These are phyloP conservation scores for Eurytoma adleriae DNA, from an alignment of 2,888 invertebrate genomes.

Conservation along the genomic window DNA sequence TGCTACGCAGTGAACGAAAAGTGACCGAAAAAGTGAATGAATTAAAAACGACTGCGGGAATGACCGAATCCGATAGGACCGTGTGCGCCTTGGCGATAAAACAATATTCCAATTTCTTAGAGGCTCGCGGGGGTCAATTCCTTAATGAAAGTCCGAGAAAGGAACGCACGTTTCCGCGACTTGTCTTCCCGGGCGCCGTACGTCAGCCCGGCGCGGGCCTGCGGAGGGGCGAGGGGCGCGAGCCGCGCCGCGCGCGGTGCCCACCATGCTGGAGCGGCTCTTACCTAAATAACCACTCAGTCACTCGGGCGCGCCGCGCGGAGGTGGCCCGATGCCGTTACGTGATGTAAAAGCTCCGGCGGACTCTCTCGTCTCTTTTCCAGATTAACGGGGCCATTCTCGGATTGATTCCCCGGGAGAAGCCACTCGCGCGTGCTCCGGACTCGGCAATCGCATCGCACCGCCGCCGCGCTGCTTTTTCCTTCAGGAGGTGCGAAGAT, in stretches of 20 bases:
- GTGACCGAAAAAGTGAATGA: too few relatives aligned
- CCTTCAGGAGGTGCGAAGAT: too few relatives aligned
- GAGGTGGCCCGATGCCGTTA: constrained; percentile 61
- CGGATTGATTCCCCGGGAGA: constrained; percentile 73
- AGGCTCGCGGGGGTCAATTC: constrained; percentile 20
- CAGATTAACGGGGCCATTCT: constrained; percentile 76
- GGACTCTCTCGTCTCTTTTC: constrained; percentile 58
- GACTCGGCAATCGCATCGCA: constrained; percentile 44
- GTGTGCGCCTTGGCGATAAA: neutral
- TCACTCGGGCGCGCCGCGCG: constrained; percentile 71
- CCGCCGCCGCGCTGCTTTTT: too few relatives aligned
- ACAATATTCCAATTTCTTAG: neutral
- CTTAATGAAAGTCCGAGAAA: constrained; percentile 46
- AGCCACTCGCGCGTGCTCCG: constrained; percentile 60
- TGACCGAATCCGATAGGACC: too few relatives aligned
- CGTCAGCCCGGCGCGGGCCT: neutral
- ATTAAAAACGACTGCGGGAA: too few relatives aligned
- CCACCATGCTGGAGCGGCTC: constrained; percentile 64
- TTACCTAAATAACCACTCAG: constrained; percentile 77
- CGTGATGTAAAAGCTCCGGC: constrained; percentile 72
- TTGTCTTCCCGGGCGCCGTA: constrained; percentile 41
- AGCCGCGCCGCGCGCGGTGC: neutral
- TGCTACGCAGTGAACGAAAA: too few relatives aligned
- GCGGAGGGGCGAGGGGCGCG: neutral
- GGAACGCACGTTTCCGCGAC: constrained; percentile 49